phyloP scores from a whole-genome alignment of 2,888 invertebrate species.

The Globia sparganii region DNA sequence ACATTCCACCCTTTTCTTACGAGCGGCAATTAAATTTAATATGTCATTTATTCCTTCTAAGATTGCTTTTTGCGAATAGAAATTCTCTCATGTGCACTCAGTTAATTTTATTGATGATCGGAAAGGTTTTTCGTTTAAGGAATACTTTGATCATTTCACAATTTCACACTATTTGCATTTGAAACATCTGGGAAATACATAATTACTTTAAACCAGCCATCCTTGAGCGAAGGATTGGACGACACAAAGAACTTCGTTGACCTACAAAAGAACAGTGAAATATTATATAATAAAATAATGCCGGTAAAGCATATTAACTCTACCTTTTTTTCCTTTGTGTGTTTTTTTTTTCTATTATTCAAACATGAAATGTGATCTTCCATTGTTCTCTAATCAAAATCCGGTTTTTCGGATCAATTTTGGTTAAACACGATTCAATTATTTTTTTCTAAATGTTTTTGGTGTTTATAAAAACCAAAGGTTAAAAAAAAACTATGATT shows the following conservation, averaged over 20 bases:
- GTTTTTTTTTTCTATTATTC: constrained; percentile 38
- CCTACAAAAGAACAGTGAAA: constrained; percentile 41
- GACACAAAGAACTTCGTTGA: constrained; percentile 44
- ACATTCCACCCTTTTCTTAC: constrained; percentile 69
- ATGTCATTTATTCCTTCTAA: constrained; percentile 56
- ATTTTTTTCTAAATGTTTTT: not conserved
- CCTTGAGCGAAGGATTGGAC: constrained; percentile 33
- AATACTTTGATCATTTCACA: constrained; percentile 43
- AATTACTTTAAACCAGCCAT: constrained; percentile 33
- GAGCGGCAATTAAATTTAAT: constrained; percentile 62
- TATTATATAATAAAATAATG: constrained; percentile 36
- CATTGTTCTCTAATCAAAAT: constrained; percentile 27
- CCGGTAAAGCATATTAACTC: constrained; percentile 42
- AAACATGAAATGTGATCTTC: constrained; percentile 20
- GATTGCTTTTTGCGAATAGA: constrained; percentile 49
- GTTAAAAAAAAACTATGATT: not conserved
- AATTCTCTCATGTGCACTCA: constrained; percentile 46
- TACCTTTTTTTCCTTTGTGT: constrained; percentile 41
- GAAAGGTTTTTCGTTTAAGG: constrained; percentile 20
- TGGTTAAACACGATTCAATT: not conserved
- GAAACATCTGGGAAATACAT: constrained; percentile 37
- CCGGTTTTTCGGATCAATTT: not conserved
- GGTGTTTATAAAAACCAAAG: not conserved
- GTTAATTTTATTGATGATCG: constrained; percentile 51
- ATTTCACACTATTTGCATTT: constrained; percentile 46